Percentiles rank a stretch among this genome's conserved stretches.
These are phyloP conservation scores for Acanthosoma haemorrhoidale DNA, from an alignment of 2,888 invertebrate species.

Conservation along the genomic window DNA sequence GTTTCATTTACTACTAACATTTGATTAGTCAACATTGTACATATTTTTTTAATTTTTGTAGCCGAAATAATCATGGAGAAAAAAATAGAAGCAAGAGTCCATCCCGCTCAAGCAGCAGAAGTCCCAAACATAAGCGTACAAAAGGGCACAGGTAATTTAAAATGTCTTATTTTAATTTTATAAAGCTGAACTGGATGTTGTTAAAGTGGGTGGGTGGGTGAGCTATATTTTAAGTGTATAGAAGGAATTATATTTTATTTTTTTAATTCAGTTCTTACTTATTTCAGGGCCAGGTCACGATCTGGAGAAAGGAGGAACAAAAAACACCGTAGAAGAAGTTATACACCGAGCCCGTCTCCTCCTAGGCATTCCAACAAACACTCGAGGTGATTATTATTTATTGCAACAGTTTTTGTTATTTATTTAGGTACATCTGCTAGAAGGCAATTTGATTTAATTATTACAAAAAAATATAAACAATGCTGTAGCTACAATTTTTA, in stretches of 20 bases:
- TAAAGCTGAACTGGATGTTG: neutral
- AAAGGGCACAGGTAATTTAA: conserved; percentile 44
- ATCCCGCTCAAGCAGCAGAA: conserved; percentile 48
- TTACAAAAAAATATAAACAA: too few species aligned
- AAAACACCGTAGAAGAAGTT: conserved; percentile 41
- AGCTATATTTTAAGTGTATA: too few species aligned
- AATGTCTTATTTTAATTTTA: neutral
- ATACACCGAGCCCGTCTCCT: conserved; percentile 41
- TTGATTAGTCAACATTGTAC: neutral
- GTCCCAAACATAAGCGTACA: conserved; percentile 45
- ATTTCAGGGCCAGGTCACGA: conserved; percentile 41
- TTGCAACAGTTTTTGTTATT: neutral
- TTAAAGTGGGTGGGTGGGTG: too few species aligned
- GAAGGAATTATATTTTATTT: neutral
- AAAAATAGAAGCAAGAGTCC: conserved; percentile 47
- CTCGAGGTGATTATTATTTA: conserved; percentile 35
- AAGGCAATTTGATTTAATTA: too few species aligned
- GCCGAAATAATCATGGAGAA: conserved; percentile 39
- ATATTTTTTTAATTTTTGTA: conserved; percentile 20
- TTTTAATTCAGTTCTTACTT: neutral
- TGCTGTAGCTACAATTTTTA: too few species aligned
- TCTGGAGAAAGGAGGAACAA: conserved; percentile 42
- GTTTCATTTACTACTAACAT: neutral
- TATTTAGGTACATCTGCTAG: neutral
- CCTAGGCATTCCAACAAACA: conserved; percentile 38